Evolutionary conservation across 2,797 vertebrate genomes (phyloP).

Genomic region (Anguilla anguilla): DNA sequence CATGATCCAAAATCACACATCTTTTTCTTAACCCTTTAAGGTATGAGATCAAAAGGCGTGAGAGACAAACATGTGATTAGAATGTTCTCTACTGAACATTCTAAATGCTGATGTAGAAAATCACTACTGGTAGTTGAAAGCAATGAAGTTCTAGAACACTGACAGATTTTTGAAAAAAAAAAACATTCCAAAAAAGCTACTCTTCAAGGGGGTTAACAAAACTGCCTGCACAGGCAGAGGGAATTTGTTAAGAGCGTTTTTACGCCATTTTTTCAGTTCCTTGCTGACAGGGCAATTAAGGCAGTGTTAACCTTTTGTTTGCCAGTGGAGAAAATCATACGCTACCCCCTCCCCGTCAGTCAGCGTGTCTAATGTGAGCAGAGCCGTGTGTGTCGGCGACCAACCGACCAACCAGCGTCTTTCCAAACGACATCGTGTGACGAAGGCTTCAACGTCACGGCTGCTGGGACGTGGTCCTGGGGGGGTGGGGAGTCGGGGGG

Average conservation of each 20-base stretch:
- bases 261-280: constrained; percentile 11
- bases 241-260: background rate
- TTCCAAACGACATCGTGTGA: background rate
- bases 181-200: no score
- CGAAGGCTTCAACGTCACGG: background rate
- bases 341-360: background rate
- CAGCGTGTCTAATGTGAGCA: constrained; percentile 2
- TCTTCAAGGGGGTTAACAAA: background rate
- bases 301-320: background rate
- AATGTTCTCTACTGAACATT: no score
- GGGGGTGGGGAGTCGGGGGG: background rate
- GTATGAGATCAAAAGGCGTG: no score
- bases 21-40: background rate
- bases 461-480: background rate
- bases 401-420: background rate
- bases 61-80: no score
- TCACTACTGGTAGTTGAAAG: no score
- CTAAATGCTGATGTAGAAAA: no score
- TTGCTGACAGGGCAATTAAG: background rate
- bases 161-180: no score
- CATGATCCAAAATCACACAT: constrained; percentile 10
- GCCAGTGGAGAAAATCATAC: background rate
- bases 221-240: background rate
- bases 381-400: background rate
- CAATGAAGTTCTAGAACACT: no score